Base-by-base conservation (phyloP, 2,113 vertebrate species). In the Emydura subglobosa region DNA sequence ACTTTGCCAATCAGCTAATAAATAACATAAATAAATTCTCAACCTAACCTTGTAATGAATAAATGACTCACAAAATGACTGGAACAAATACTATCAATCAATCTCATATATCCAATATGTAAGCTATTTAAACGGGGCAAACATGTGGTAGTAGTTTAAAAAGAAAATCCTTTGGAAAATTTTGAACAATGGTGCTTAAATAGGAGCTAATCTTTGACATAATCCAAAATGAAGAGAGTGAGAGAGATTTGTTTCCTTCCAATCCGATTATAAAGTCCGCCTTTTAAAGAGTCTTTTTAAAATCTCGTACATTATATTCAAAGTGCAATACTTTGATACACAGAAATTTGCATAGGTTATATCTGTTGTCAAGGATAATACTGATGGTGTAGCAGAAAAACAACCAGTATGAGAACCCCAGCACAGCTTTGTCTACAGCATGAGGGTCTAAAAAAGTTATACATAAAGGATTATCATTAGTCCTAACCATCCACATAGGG, bases 91-190 rank as follows among this genome's bases (percentile, higher is more conserved):
- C 94, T 94, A 98, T 97, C 96, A 95, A 96, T 97, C 96, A 96
- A 94, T 96, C 95, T 97, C 94, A 6, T 94, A 94, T 95, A 96
- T 72, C 82, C 82, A 87, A 55, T 95, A 91, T 88, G 85, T 92
- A 95, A 92, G 93, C 95, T 90, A 90, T 96, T 97, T 86, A 95
- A 92, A 91, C 96, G 82, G 93, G 96, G 90, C 90, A 89, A 97
- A 97, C 97, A 97, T 97, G 95, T 98, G 97, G 96, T 97, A 97
- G 93, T 97, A 96, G 97, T 98, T 98, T 98, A 95, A 96, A 95
- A 93, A 82, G 92, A 98, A 97, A 97, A 97, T 97, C 97, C 91
- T 96, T 97, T 87, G 84, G 95, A 97, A 97, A 98, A 97, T 93
- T 94, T 94, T 3, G 0, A 92, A 92, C 87, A 88, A 79, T 1